Evolutionary conservation across 2,797 vertebrate species (phyloP).

Genomic region (Galago senegalensis): DNA sequence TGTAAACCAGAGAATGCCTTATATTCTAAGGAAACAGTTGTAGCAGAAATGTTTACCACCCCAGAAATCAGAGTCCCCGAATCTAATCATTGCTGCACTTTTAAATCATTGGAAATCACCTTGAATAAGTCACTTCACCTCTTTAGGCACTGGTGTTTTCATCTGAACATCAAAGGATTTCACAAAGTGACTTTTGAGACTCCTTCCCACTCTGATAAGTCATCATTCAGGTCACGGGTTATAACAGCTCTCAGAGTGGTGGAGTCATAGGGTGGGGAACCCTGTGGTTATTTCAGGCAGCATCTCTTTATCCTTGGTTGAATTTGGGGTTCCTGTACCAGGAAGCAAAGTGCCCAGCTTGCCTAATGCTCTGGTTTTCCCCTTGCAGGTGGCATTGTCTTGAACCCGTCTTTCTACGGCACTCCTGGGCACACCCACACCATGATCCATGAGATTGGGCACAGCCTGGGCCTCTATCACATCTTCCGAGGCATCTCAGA

Average conservation of each 20-base stretch:
- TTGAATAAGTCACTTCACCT: background rate
- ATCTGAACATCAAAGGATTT: background rate
- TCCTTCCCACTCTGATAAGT: background rate
- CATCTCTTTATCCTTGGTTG: background rate
- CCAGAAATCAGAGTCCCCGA: background rate
- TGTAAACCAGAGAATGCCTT: background rate
- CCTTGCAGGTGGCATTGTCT: slow-evolving; percentile 94
- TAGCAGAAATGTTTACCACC: background rate
- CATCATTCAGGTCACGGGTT: slow-evolving; percentile 1
- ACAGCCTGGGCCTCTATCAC: slow-evolving; percentile 98
- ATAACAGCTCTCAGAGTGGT: background rate
- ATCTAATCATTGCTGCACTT: background rate
- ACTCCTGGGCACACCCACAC: slow-evolving; percentile 98
- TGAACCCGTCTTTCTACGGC: slow-evolving; percentile 98
- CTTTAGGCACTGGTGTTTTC: background rate
- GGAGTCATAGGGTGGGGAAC: background rate
- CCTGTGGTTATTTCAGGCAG: background rate
- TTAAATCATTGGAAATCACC: background rate
- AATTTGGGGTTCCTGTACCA: background rate
- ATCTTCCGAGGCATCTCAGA: slow-evolving; percentile 99
- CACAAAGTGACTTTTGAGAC: background rate
- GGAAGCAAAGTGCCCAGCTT: background rate
- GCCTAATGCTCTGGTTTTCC: slow-evolving; percentile 61
- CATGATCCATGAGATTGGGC: slow-evolving; percentile 99
- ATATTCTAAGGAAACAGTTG: background rate